Percentiles rank a stretch among this genome's conserved stretches.
These are phyloP conservation scores for Atractosteus spatula DNA, from an alignment of 2,113 vertebrate genomes.

Conservation along the genomic window DNA sequence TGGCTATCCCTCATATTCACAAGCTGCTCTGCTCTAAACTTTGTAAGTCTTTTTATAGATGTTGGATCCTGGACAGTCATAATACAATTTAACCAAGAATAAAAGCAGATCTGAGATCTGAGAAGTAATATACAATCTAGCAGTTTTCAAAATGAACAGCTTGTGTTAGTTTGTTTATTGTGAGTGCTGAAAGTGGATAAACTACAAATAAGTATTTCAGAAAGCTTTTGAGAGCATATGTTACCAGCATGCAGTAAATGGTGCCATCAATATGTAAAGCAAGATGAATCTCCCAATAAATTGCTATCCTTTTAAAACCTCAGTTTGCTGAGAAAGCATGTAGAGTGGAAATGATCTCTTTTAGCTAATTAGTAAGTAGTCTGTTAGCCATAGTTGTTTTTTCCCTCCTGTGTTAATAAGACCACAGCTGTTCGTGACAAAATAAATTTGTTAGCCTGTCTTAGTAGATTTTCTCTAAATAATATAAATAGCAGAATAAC, in stretches of 20 bases:
- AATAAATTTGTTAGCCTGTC: conserved; percentile 72
- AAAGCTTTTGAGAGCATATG: conserved; percentile 48
- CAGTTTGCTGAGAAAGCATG: conserved; percentile 39
- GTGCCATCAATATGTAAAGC: conserved; percentile 52
- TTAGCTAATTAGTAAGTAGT: conserved; percentile 45
- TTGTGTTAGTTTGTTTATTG: conserved; percentile 27
- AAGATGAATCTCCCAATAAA: conserved; percentile 35
- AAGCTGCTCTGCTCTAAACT: no score
- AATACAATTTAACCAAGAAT: no score
- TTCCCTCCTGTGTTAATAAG: conserved; percentile 52
- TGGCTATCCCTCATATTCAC: no score
- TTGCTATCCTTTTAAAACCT: conserved; percentile 39
- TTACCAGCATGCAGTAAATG: conserved; percentile 44
- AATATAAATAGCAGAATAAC: conserved; percentile 46
- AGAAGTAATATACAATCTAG: conserved; percentile 24
- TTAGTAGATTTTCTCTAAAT: conserved; percentile 50
- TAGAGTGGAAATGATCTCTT: conserved; percentile 37
- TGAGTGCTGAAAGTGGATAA: neutral
- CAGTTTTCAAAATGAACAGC: conserved; percentile 21
- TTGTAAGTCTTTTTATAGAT: no score
- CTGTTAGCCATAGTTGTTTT: conserved; percentile 38
- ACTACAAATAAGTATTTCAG: conserved; percentile 26
- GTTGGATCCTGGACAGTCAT: no score
- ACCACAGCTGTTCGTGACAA: conserved; percentile 68
- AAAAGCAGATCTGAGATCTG: neutral